These are phyloP conservation scores for Hycleus cichorii DNA, from an alignment of 1,140 invertebrate genomes.

Conservation along the genomic window DNA sequence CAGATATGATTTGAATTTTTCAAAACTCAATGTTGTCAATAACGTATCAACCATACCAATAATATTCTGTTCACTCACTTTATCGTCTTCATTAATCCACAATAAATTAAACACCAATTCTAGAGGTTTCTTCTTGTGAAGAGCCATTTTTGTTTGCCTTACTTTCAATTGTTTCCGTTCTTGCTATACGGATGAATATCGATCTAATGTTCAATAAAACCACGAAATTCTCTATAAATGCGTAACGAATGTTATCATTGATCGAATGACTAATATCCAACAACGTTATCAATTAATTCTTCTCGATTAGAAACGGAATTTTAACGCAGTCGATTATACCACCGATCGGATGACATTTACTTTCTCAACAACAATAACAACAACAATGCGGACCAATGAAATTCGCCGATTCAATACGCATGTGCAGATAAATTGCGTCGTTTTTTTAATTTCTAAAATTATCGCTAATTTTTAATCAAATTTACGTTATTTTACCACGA, in stretches of 20 bases:
- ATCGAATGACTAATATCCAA: not conserved
- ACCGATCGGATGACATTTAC: not conserved
- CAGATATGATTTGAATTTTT: constrained; percentile 41
- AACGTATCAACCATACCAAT: constrained; percentile 39
- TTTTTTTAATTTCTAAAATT: not conserved
- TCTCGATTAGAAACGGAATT: not conserved
- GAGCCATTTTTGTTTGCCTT: not conserved
- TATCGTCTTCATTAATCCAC: constrained; percentile 39
- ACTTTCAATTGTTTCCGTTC: too few relatives aligned
- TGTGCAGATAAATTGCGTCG: not conserved
- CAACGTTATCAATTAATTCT: not conserved
- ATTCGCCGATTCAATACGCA: not conserved
- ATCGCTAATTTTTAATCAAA: too few relatives aligned
- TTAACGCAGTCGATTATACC: not conserved
- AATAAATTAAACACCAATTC: constrained; percentile 39
- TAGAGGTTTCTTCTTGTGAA: constrained; percentile 29
- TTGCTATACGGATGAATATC: too few relatives aligned
- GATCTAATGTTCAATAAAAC: not conserved
- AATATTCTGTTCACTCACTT: constrained; percentile 26
- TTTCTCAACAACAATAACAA: not conserved
- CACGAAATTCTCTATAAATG: not conserved
- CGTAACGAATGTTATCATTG: not conserved
- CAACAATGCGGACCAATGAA: not conserved
- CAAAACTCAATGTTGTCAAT: constrained; percentile 37
- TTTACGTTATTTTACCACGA: too few relatives aligned